These are phyloP conservation scores for Fistularia tabacaria DNA, from an alignment of 2,797 vertebrate genomes.

Conservation along the genomic window DNA sequence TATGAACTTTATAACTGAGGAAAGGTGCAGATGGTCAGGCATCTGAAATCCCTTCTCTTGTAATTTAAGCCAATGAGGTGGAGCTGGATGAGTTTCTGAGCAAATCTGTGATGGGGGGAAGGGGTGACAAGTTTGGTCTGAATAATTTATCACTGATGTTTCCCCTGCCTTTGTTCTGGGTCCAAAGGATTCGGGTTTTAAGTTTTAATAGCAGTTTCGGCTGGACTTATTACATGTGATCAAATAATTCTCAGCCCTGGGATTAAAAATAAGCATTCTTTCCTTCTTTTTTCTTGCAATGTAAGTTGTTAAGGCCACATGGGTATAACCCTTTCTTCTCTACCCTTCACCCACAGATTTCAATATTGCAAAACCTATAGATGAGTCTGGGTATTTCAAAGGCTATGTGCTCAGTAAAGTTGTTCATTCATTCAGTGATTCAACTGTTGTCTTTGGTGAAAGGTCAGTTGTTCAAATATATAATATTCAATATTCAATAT, in stretches of 20 bases:
- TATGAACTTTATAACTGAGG: slow-evolving; percentile 20
- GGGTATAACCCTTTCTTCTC: slow-evolving; percentile 48
- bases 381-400: slow-evolving; percentile 51
- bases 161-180: slow-evolving; percentile 71
- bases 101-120: slow-evolving; percentile 53
- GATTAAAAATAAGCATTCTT: slow-evolving; percentile 60
- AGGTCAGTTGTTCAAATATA: slow-evolving; percentile 51
- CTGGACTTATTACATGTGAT: slow-evolving; percentile 73
- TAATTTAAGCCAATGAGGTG: slow-evolving; percentile 36
- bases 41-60: slow-evolving; percentile 32
- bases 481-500: no score
- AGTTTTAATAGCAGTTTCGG: slow-evolving; percentile 73
- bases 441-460: slow-evolving; percentile 68
- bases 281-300: slow-evolving; percentile 47
- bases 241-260: slow-evolving; percentile 72
- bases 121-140: slow-evolving; percentile 66
- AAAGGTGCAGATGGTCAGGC: slow-evolving; percentile 28
- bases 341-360: slow-evolving; percentile 57
- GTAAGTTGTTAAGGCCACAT: slow-evolving; percentile 60
- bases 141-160: slow-evolving; percentile 77
- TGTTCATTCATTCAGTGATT: slow-evolving; percentile 62
- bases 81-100: slow-evolving; percentile 57
- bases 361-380: slow-evolving; percentile 64
- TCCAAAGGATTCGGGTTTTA: slow-evolving; percentile 72
- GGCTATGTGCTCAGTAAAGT: slow-evolving; percentile 45